Evolutionary conservation across 2,113 vertebrate species (phyloP).

Genomic region (Dascyllus trimaculatus): DNA sequence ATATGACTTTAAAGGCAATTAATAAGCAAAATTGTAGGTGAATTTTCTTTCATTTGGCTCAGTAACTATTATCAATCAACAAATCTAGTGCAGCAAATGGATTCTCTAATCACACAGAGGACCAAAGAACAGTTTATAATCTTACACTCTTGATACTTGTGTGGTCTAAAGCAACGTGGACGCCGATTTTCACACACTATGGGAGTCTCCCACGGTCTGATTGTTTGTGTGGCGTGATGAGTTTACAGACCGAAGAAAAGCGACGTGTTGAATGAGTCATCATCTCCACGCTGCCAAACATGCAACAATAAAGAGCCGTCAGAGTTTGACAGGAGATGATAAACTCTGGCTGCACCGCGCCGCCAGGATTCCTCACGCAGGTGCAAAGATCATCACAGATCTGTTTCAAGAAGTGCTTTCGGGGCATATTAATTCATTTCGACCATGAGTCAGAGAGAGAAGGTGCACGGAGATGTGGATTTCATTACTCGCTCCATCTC

Average conservation of each 20-base stretch:
- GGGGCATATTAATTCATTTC: constrained; percentile 35
- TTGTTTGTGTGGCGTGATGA: neutral
- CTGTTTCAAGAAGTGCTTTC: constrained; percentile 44
- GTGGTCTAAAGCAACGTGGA: neutral
- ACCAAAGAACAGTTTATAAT: no score
- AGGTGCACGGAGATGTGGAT: constrained; percentile 4
- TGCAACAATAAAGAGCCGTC: constrained; percentile 23
- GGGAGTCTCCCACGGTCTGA: constrained; percentile 2
- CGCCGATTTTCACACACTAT: neutral
- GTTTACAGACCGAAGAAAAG: constrained; percentile 17
- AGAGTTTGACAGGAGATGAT: constrained; percentile 38
- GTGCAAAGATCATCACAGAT: constrained; percentile 48
- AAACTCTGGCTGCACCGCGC: constrained; percentile 25
- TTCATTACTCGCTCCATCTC: constrained; percentile 28
- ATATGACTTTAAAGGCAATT: no score
- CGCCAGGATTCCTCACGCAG: constrained; percentile 46
- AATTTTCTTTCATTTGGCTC: no score
- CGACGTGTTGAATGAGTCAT: constrained; percentile 25
- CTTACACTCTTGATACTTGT: neutral
- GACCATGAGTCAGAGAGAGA: constrained; percentile 36
- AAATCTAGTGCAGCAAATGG: no score
- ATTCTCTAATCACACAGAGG: no score
- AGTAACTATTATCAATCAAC: no score
- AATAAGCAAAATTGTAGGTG: no score
- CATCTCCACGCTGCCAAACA: constrained; percentile 21